These are phyloP conservation scores for Fistularia tabacaria DNA, from an alignment of 2,797 vertebrate genomes.

Conservation along the genomic window DNA sequence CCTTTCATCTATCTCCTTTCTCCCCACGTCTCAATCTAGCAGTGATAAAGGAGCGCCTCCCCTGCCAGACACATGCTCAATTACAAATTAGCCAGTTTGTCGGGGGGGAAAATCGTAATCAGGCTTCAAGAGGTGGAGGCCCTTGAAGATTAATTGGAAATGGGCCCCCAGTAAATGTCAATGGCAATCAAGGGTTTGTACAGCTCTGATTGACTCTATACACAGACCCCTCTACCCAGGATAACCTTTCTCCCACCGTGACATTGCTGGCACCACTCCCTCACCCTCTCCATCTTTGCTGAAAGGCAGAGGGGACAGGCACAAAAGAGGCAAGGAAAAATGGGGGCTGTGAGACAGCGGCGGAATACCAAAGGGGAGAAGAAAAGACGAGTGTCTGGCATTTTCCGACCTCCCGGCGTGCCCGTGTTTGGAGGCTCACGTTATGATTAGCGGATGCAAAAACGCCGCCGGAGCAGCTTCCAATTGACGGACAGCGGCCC, in stretches of 20 bases:
- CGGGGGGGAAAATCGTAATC: conserved; percentile 71
- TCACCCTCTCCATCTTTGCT: conserved; percentile 50
- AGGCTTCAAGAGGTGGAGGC: conserved; percentile 79
- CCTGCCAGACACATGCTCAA: conserved; percentile 72
- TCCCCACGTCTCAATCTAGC: conserved; percentile 55
- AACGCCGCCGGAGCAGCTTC: conserved; percentile 54
- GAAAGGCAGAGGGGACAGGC: conserved; percentile 40
- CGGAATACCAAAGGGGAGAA: conserved; percentile 53
- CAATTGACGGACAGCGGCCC: neutral
- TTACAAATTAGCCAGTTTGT: conserved; percentile 82
- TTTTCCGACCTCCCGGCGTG: conserved; percentile 44
- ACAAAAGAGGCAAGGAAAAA: conserved; percentile 56
- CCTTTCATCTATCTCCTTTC: conserved; percentile 35
- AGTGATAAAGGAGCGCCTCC: conserved; percentile 63
- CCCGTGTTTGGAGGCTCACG: conserved; percentile 50
- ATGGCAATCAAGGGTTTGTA: conserved; percentile 76
- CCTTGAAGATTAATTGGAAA: conserved; percentile 85
- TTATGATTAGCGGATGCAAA: conserved; percentile 42
- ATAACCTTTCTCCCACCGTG: conserved; percentile 68
- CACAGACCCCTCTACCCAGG: conserved; percentile 66
- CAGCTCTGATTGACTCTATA: conserved; percentile 74
- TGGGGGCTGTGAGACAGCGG: conserved; percentile 43
- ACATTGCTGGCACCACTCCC: conserved; percentile 61
- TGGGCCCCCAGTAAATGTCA: conserved; percentile 80
- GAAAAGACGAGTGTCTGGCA: conserved; percentile 48